Conservation (phyloP, 1,140 invertebrate genomes). For the Pseudoatta argentina region DNA sequence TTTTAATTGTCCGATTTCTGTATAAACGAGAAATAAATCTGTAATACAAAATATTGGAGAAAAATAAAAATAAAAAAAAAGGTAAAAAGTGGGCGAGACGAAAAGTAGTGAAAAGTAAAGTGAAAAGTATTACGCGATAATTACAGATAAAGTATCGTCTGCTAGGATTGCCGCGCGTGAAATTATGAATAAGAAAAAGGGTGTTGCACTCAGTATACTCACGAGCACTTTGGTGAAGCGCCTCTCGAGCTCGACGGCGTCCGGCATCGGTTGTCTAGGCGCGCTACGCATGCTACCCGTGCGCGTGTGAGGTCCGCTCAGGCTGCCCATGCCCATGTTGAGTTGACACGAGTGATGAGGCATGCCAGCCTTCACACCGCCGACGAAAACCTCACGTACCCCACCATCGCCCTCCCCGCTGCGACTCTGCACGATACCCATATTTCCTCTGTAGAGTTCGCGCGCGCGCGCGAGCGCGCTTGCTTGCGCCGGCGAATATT, state of each 20-base stretch:
- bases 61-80: too few species aligned
- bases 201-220: conserved; percentile 84
- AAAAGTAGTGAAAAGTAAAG: too few species aligned
- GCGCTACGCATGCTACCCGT: conserved; percentile 91
- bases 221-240: conserved; percentile 98
- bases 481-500: background rate
- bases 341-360: conserved; percentile 79
- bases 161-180: background rate
- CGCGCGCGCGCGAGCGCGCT: background rate
- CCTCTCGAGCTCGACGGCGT: conserved; percentile 94
- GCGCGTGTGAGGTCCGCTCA: conserved; percentile 86
- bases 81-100: too few species aligned
- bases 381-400: conserved; percentile 78
- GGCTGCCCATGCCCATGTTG: conserved; percentile 78
- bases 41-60: background rate
- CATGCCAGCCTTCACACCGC: conserved; percentile 76
- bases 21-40: background rate
- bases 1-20: too few species aligned
- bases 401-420: conserved; percentile 76
- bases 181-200: too few species aligned
- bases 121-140: too few species aligned
- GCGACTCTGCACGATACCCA: conserved; percentile 83
- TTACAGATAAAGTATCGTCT: background rate
- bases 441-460: conserved; percentile 59
- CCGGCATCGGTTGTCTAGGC: conserved; percentile 95